Evolutionary conservation across 1,140 invertebrate species (phyloP), one percentile per base, ranked within the genome.

Genomic region (Sycophaga agraensis): DNA sequence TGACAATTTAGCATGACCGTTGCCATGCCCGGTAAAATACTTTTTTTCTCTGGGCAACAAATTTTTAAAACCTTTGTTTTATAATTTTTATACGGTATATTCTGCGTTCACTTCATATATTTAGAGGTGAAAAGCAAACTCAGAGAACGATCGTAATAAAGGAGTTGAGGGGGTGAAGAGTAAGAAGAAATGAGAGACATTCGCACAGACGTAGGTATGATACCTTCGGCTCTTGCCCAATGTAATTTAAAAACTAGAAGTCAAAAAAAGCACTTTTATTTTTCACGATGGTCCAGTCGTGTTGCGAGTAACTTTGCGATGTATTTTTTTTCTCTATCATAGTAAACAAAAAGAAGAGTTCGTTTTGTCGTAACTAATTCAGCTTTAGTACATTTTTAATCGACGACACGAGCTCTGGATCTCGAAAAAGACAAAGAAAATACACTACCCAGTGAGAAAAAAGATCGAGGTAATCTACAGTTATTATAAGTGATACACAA

Each of bases 21-120:
- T 26, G 17, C 50, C 22, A 17, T 21, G 37, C 56, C 35, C 53
- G 54, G 53, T 56, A 55, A 40, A 46, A 42, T 61, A 56, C 21
- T 48, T 61, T n/a, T 56, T 54, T 50, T 26, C 51, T 56, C 45
- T 62, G 50, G 45, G 34, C 39, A 31, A 62, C 56, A 56, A 61
- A 62, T 62, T 62, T 59, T 62, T 50, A 56, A 62, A 62, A 62
- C 22, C 37, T 56, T 61, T 62, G 53, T 62, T 62, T 62, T 62
- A 62, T 62, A 55, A 62, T 62, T 62, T 62, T 62, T 56, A 56
- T 62, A 62, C 12, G 34, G 37, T 46, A 49, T 14, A 40, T 49
- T 56, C 19, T 46, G 46, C 53, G 42, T 22, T 56, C 24, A 19
- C 54, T 54, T 31, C n/a, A 28, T 51, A 46, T 66, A 50, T 40